Base-by-base conservation (phyloP, 2,113 vertebrate species). In the Lampris megalopsis region DNA sequence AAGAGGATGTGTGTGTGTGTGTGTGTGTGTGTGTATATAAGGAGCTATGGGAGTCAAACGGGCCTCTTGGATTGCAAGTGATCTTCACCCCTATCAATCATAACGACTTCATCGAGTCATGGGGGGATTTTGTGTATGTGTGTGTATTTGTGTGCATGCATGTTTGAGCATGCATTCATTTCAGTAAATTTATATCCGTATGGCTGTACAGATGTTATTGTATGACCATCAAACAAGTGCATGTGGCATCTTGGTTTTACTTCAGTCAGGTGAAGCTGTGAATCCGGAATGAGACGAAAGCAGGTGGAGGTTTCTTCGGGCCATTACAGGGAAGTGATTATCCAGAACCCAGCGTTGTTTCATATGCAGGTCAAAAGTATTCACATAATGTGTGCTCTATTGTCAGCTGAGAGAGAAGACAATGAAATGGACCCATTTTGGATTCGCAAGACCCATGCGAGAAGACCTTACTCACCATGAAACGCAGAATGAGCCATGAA, bases 51-150 rank as follows among this genome's bases (percentile, higher is more conserved):
- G 78, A 88, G 81, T 86, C 74, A 81, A 90, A 91, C 84, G 67
- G 77, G 72, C 81, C 82, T 77, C 64, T 64, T 77, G 82, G 86
- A 88, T 89, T 89, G 85, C 83, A 43, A 88, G 84, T 88, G 88
- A 92, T 90, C 94, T 93, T 92, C 80, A 78, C 79, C 73, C 75
- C 73, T 87, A 91, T 95, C 93, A 93, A 94, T 94, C 90, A 94
- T 90, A 90, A 91, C 90, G 86, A 70, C 86, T 77, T 91, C 79
- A 81, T 87, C 83, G 86, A 84, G 63, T 75, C 71, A 61, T n/a
- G 2, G 49, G 3, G 56, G 38, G 64, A 4, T 13, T 24, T 24
- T 66, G 47, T 66, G 42, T 54, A n/a, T 67, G 61, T 63, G 2
- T 77, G 43, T 42, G 52, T 63, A 58, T 58, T 43, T 65, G 47